Conservation (phyloP, 2,113 vertebrate genomes). For the Ptyas mucosa region DNA sequence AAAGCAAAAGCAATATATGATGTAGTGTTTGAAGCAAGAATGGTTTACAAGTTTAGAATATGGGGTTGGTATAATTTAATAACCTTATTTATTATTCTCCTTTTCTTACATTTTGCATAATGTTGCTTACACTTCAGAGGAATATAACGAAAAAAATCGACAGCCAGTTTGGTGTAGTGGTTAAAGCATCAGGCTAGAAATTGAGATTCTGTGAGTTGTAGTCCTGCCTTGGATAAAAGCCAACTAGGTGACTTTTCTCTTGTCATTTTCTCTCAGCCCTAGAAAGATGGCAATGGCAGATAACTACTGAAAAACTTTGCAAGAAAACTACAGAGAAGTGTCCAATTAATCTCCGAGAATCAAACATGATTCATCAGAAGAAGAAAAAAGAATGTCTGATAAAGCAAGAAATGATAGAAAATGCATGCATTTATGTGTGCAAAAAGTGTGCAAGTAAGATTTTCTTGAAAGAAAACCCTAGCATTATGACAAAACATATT, state of each 20-base stretch:
- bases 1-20: background rate
- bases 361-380: no score
- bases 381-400: no score
- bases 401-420: background rate
- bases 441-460: background rate
- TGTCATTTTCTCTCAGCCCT: no score
- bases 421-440: background rate
- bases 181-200: no score
- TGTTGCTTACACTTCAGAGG: background rate
- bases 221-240: no score
- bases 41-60: background rate
- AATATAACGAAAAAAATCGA: background rate
- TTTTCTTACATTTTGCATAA: background rate
- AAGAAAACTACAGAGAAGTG: no score
- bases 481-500: slow-evolving; percentile 33
- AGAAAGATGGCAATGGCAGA: no score
- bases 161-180: no score
- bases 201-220: no score
- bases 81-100: background rate
- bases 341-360: no score
- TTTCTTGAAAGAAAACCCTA: background rate
- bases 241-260: no score
- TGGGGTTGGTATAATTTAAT: background rate
- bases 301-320: no score
- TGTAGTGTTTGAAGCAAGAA: background rate